Evolutionary conservation across 2,797 vertebrate species (phyloP).

Genomic region (Macropodus opercularis): DNA sequence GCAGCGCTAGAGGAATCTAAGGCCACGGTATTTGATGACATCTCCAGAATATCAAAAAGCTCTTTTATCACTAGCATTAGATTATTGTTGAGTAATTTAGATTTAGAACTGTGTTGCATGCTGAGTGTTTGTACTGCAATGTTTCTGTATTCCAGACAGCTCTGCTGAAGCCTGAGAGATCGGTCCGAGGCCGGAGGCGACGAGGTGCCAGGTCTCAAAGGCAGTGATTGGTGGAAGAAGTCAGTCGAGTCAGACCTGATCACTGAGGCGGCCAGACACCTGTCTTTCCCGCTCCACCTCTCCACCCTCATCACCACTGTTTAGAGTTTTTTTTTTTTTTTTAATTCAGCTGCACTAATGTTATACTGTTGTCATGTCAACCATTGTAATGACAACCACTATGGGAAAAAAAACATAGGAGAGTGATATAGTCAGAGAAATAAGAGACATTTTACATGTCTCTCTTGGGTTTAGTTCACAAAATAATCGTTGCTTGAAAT

Average conservation of each 20-base stretch:
- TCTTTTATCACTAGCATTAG: no score
- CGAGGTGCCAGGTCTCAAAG: constrained; percentile 81
- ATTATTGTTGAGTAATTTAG: no score
- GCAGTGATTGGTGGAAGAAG: constrained; percentile 69
- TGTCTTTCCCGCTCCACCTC: constrained; percentile 34
- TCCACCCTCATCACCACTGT: constrained; percentile 61
- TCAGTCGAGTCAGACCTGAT: constrained; percentile 52
- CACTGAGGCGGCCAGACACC: constrained; percentile 46
- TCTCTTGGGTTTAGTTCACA: constrained; percentile 69
- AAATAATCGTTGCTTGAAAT: constrained; percentile 65
- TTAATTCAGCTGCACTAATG: constrained; percentile 74
- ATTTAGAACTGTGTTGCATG: background rate
- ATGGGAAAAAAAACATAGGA: constrained; percentile 47
- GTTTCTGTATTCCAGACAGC: constrained; percentile 61
- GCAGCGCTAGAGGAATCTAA: constrained; percentile 78
- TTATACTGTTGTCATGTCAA: constrained; percentile 70
- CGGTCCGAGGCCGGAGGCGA: constrained; percentile 81
- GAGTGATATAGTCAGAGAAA: constrained; percentile 63
- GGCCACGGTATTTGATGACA: constrained; percentile 77
- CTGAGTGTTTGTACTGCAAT: constrained; percentile 18
- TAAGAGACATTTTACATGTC: constrained; percentile 51
- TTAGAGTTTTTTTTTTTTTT: constrained; percentile 47
- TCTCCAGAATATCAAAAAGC: no score
- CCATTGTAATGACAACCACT: constrained; percentile 71
- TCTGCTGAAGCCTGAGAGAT: constrained; percentile 79